Evolutionary conservation across 2,888 invertebrate species (phyloP).

Genomic region (Diachrysia chrysitis): DNA sequence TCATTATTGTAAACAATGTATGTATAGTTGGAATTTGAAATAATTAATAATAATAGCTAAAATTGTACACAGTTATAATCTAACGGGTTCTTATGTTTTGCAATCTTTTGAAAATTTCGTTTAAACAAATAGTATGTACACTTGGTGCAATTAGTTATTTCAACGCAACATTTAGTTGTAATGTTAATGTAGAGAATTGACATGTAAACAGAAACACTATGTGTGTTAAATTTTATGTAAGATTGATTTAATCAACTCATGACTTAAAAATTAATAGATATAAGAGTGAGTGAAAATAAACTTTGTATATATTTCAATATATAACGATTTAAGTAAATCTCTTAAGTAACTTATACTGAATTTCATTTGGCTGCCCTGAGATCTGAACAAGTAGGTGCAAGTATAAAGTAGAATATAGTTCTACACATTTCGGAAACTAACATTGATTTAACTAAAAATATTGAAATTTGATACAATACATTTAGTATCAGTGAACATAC

Average conservation of each 20-base stretch:
- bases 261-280: constrained; percentile 84
- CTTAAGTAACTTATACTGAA: constrained; percentile 85
- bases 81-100: constrained; percentile 52
- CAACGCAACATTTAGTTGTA: constrained; percentile 72
- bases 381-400: constrained; percentile 74
- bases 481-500: constrained; percentile 58
- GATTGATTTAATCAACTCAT: constrained; percentile 87
- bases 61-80: constrained; percentile 42
- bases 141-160: constrained; percentile 81
- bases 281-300: constrained; percentile 86
- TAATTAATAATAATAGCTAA: constrained; percentile 34
- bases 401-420: constrained; percentile 6
- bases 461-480: constrained; percentile 16
- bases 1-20: constrained; percentile 45
- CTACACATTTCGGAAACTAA: constrained; percentile 7
- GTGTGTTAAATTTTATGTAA: constrained; percentile 82
- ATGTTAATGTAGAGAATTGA: constrained; percentile 76
- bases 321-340: constrained; percentile 88
- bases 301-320: constrained; percentile 88
- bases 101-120: constrained; percentile 46
- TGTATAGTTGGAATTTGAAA: constrained; percentile 46
- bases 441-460: not conserved
- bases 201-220: constrained; percentile 78
- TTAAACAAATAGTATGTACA: constrained; percentile 65
- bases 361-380: constrained; percentile 88